Conservation (phyloP, 2,888 invertebrate species). For the Parascotia fuliginaria region DNA sequence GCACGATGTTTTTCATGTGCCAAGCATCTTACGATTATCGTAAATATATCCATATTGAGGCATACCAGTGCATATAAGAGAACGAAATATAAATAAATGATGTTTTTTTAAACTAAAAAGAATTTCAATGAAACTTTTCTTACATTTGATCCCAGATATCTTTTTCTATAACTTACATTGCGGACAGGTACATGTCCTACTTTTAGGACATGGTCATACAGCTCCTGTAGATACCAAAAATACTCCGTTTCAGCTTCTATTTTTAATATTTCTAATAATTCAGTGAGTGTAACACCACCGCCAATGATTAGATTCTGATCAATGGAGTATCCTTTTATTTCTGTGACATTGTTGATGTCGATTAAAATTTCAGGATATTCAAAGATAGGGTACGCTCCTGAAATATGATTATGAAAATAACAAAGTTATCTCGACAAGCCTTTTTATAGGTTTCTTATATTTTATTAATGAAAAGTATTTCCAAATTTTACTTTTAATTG, state of each 20-base stretch:
- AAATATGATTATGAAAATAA: slow-evolving; percentile 11
- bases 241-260: slow-evolving; percentile 61
- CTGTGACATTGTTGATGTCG: slow-evolving; percentile 66
- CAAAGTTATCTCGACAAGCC: too few species aligned
- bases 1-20: too few species aligned
- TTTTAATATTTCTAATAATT: slow-evolving; percentile 73
- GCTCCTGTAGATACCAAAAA: slow-evolving; percentile 87
- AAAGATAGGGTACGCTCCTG: slow-evolving; percentile 67
- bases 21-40: too few species aligned
- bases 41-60: too few species aligned
- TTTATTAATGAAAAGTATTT: too few species aligned
- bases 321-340: slow-evolving; percentile 58
- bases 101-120: too few species aligned
- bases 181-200: slow-evolving; percentile 90
- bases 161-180: slow-evolving; percentile 83
- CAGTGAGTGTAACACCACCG: slow-evolving; percentile 66
- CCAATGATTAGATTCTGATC: slow-evolving; percentile 72
- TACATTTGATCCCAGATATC: not conserved
- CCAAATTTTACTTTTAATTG: too few species aligned
- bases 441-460: too few species aligned
- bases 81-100: too few species aligned
- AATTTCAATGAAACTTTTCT: too few species aligned
- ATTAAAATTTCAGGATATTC: slow-evolving; percentile 66
- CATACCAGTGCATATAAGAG: too few species aligned
- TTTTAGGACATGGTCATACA: slow-evolving; percentile 88